Percentiles rank a stretch among this genome's conserved stretches.
Evolutionary conservation across 2,113 vertebrate genomes (phyloP).

Genomic region (Sarotherodon lohbergeri): DNA sequence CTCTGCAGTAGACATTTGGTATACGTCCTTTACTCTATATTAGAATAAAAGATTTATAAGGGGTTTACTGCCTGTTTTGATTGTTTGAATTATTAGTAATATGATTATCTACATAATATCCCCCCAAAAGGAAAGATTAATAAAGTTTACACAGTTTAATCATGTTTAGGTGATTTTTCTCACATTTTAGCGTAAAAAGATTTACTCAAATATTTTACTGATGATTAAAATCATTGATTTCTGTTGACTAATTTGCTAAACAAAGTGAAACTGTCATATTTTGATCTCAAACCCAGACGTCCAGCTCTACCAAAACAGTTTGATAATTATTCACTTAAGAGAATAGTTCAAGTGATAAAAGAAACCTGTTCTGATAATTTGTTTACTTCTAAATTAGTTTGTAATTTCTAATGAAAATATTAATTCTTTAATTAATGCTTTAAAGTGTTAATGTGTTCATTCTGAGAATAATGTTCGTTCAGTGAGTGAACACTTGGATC

Average conservation of each 20-base stretch:
- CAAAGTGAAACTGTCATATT: background rate
- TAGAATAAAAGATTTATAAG: background rate
- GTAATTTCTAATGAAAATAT: background rate
- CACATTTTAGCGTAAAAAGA: background rate
- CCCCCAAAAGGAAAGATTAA: background rate
- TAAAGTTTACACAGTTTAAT: background rate
- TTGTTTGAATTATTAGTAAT: background rate
- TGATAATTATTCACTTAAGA: background rate
- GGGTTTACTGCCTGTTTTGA: background rate
- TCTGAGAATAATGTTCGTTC: background rate
- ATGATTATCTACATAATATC: background rate
- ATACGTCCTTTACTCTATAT: background rate
- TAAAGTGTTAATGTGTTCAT: background rate
- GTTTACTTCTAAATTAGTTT: background rate
- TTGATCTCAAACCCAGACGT: background rate
- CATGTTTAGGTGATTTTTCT: background rate
- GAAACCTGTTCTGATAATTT: too few species aligned
- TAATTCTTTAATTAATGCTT: background rate
- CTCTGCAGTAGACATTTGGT: background rate
- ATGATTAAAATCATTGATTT: background rate
- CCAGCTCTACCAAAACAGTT: background rate
- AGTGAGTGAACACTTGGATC: background rate
- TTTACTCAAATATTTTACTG: background rate
- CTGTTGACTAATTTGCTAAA: background rate
- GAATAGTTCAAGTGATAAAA: background rate